These are phyloP conservation scores for Triplophysa yarkandensis DNA, from an alignment of 2,797 vertebrate species.

Conservation along the genomic window DNA sequence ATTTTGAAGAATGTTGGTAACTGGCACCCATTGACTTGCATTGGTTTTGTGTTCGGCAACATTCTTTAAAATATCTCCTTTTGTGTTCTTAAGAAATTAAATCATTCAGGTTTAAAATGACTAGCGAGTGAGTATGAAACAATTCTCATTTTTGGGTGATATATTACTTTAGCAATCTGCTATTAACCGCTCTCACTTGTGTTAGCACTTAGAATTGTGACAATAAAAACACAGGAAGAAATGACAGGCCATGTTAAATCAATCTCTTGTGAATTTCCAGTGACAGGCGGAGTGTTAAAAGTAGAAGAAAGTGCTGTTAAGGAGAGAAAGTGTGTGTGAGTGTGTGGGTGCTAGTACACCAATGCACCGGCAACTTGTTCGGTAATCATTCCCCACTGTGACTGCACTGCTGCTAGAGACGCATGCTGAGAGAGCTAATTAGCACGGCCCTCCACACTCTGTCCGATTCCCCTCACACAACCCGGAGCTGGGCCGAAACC, in stretches of 20 bases:
- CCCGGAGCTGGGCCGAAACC: constrained; percentile 40
- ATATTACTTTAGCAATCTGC: neutral
- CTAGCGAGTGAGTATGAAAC: no score
- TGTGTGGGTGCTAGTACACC: constrained; percentile 61
- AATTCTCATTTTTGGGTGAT: no score
- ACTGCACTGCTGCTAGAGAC: constrained; percentile 70
- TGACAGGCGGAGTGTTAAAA: constrained; percentile 5
- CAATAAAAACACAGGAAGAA: neutral
- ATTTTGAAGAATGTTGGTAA: no score
- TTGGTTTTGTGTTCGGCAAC: no score
- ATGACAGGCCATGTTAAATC: constrained; percentile 32
- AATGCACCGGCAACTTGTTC: constrained; percentile 68
- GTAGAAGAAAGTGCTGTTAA: neutral
- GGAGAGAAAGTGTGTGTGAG: constrained; percentile 34
- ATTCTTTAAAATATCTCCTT: no score
- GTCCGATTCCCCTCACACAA: constrained; percentile 68
- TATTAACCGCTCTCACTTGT: constrained; percentile 2
- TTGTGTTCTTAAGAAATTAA: no score
- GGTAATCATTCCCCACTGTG: constrained; percentile 74
- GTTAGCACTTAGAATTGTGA: neutral
- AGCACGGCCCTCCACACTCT: constrained; percentile 73
- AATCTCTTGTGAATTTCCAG: constrained; percentile 25
- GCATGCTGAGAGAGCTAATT: constrained; percentile 81
- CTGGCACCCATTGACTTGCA: no score
- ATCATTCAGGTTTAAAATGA: no score